These are phyloP conservation scores for Scartelaos histophorus DNA, from an alignment of 2,113 vertebrate genomes.

Conservation along the genomic window DNA sequence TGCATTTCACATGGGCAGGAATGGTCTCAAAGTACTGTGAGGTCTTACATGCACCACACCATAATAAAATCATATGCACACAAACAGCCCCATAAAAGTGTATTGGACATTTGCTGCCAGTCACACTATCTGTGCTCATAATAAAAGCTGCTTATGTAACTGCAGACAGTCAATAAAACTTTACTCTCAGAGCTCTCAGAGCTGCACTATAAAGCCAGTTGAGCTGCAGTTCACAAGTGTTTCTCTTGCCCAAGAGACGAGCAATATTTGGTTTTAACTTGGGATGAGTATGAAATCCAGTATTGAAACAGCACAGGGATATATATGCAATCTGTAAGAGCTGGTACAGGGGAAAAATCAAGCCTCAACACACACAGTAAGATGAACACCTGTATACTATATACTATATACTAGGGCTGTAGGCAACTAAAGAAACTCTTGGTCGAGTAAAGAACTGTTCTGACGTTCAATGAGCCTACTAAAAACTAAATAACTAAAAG, in stretches of 20 bases:
- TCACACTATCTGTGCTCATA: conserved; percentile 4
- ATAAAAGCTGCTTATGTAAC: conserved; percentile 12
- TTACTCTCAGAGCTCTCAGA: not conserved
- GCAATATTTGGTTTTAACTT: not conserved
- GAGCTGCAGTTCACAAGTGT: not conserved
- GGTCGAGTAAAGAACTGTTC: too few relatives aligned
- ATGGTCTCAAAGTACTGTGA: not conserved
- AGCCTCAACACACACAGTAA: too few relatives aligned
- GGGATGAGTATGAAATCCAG: not conserved
- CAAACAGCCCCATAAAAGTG: conserved; percentile 5
- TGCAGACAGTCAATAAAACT: conserved; percentile 3
- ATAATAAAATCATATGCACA: not conserved
- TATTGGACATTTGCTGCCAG: conserved; percentile 9
- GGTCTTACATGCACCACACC: not conserved
- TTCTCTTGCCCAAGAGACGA: not conserved
- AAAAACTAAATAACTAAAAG: too few relatives aligned
- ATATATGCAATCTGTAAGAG: not conserved
- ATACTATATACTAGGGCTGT: too few relatives aligned
- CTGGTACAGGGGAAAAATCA: too few relatives aligned
- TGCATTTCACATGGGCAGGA: not conserved
- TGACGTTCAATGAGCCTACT: too few relatives aligned
- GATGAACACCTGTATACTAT: too few relatives aligned
- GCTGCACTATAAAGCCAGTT: not conserved
- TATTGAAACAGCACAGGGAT: not conserved
- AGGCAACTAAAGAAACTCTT: too few relatives aligned